Percentiles rank a stretch among this genome's conserved stretches.
These are phyloP conservation scores for Ctenomys sociabilis DNA, from an alignment of 2,113 vertebrate species.

Conservation along the genomic window DNA sequence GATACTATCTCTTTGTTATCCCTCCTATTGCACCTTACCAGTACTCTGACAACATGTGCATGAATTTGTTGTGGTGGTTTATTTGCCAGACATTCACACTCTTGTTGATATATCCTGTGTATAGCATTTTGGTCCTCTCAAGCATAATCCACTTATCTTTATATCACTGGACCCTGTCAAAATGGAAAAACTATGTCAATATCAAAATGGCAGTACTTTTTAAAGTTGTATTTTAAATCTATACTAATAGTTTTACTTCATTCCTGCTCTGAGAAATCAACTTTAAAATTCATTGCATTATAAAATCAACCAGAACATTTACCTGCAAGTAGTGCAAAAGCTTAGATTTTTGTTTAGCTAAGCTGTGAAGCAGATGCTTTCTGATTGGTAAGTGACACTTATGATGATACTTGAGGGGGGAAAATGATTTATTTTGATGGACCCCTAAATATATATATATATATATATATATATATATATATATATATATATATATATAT, in stretches of 20 bases:
- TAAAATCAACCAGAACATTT: conserved; percentile 27
- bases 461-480: too few species aligned
- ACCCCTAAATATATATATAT: fast-evolving
- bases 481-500: too few species aligned
- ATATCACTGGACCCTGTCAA: not conserved
- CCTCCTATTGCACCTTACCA: too few species aligned
- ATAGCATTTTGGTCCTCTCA: not conserved
- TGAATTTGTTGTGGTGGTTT: not conserved
- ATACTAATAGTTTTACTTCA: not conserved
- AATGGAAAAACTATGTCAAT: not conserved
- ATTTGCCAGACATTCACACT: not conserved
- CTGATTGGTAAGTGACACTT: not conserved
- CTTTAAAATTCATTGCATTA: not conserved
- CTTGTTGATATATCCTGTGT: fast-evolving
- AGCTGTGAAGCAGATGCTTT: not conserved
- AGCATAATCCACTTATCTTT: not conserved
- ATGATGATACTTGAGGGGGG: not conserved
- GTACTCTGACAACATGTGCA: not conserved
- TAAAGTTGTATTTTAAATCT: not conserved
- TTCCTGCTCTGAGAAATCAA: not conserved
- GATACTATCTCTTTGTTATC: not conserved
- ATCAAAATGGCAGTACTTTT: not conserved
- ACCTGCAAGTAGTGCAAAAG: not conserved
- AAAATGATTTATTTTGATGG: not conserved
- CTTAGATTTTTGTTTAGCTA: not conserved